A percentile compares a stretch with the other conserved stretches of the same genome.
These are phyloP conservation scores for Arctopsyche grandis DNA, from an alignment of 1,140 invertebrate species.

Conservation along the genomic window DNA sequence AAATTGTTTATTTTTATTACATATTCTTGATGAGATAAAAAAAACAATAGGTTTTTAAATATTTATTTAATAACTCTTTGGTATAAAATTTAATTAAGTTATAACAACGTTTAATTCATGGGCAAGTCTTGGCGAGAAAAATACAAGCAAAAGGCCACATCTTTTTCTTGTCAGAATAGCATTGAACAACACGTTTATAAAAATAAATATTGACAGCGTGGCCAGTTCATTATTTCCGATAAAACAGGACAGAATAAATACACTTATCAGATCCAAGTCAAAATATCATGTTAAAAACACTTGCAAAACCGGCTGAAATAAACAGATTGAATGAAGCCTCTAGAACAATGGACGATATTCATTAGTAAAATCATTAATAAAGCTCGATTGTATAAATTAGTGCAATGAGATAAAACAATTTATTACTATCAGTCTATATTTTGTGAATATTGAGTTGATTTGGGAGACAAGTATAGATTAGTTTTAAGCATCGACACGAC, in stretches of 20 bases:
- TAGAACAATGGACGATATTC: constrained; percentile 8
- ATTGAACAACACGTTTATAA: constrained; percentile 15
- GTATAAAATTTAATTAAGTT: constrained; percentile 47
- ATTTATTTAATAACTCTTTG: constrained; percentile 46
- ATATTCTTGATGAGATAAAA: no score
- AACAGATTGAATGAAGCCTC: background rate
- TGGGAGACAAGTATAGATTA: constrained; percentile 17
- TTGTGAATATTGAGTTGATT: constrained; percentile 25
- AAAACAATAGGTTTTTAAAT: no score
- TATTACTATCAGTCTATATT: constrained; percentile 35
- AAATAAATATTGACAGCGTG: constrained; percentile 24
- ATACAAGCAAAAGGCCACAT: constrained; percentile 33
- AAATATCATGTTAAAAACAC: background rate
- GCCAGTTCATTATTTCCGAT: no score
- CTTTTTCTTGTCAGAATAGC: background rate
- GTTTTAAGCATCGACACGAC: constrained; percentile 55
- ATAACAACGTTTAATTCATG: constrained; percentile 24
- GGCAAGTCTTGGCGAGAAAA: constrained; percentile 17
- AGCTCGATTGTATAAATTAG: background rate
- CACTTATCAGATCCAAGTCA: background rate
- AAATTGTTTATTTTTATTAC: no score
- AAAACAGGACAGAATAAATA: background rate
- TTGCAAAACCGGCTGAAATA: background rate
- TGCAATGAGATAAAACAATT: background rate
- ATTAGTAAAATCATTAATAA: background rate